A percentile compares a stretch with the other conserved stretches of the same genome.
Evolutionary conservation across 2,113 vertebrate species (phyloP).

Genomic region (Regulus satrapa): DNA sequence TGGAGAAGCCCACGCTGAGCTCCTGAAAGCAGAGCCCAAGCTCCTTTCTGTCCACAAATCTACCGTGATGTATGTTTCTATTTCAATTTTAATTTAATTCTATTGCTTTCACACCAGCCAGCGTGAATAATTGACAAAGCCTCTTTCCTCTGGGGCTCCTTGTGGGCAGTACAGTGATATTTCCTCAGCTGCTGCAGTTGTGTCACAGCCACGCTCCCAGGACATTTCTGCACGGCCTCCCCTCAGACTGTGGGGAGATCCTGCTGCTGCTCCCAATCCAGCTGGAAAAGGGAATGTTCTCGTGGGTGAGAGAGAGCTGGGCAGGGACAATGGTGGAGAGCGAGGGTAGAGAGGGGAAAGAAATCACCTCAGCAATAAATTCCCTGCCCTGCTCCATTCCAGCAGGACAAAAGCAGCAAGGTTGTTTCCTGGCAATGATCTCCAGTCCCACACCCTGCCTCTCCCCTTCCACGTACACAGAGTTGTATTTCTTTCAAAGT

Average conservation of each 20-base stretch:
- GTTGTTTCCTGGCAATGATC: background rate
- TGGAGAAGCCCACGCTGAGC: accelerated
- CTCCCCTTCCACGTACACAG: background rate
- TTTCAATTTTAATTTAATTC: slow-evolving; percentile 57
- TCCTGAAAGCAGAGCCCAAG: no score
- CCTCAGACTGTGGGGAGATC: background rate
- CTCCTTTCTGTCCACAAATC: background rate
- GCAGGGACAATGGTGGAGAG: background rate
- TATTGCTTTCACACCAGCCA: slow-evolving; percentile 30
- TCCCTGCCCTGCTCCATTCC: background rate
- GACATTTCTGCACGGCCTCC: background rate
- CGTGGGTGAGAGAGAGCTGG: accelerated
- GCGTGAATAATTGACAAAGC: slow-evolving; percentile 50
- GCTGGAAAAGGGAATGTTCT: background rate
- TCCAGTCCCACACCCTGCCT: background rate
- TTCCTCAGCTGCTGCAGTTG: slow-evolving; percentile 3
- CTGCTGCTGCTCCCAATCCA: background rate
- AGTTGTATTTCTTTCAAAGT: background rate
- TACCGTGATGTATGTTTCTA: slow-evolving; percentile 18
- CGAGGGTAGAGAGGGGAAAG: background rate
- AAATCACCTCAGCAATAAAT: background rate
- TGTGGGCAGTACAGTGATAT: background rate
- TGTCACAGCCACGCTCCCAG: background rate
- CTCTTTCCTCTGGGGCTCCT: background rate
- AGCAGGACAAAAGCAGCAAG: background rate